These are phyloP conservation scores for Eristalis tenax DNA, from an alignment of 2,888 invertebrate species.

Conservation along the genomic window DNA sequence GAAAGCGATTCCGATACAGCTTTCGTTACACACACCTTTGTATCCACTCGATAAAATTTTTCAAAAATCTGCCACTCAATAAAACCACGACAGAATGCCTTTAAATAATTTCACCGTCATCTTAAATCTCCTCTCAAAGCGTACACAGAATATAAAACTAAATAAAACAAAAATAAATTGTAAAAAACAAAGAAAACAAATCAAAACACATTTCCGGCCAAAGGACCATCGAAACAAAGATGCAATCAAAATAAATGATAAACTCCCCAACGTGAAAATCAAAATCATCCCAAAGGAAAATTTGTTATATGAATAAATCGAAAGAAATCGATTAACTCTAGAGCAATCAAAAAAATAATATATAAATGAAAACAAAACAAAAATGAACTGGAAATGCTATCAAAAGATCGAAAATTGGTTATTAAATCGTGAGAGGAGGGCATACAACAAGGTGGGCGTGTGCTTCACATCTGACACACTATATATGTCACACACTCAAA, in stretches of 20 bases:
- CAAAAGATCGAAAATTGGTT: conserved; percentile 46
- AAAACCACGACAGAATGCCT: too few species aligned
- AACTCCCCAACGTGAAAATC: background rate
- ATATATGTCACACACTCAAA: conserved; percentile 48
- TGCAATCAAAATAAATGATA: background rate
- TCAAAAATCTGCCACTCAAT: too few species aligned
- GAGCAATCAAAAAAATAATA: conserved; percentile 23
- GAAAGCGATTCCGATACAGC: too few species aligned
- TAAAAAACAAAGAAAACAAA: conserved; percentile 16
- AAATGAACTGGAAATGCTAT: conserved; percentile 9
- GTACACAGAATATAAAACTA: background rate
- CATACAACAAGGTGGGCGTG: conserved; percentile 32
- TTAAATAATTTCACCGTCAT: too few species aligned
- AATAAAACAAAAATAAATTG: background rate
- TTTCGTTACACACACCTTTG: too few species aligned
- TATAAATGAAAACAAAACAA: background rate
- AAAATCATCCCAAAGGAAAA: conserved; percentile 16
- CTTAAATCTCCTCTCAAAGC: background rate
- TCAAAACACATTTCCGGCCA: background rate
- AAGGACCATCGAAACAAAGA: background rate
- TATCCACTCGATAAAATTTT: too few species aligned
- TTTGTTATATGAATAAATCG: background rate
- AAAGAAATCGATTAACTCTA: conserved; percentile 49
- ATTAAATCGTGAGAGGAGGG: conserved; percentile 49
- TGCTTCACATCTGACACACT: conserved; percentile 25